Conservation (phyloP, 2,888 invertebrate genomes). For the Thysanoteuthis rhombus region DNA sequence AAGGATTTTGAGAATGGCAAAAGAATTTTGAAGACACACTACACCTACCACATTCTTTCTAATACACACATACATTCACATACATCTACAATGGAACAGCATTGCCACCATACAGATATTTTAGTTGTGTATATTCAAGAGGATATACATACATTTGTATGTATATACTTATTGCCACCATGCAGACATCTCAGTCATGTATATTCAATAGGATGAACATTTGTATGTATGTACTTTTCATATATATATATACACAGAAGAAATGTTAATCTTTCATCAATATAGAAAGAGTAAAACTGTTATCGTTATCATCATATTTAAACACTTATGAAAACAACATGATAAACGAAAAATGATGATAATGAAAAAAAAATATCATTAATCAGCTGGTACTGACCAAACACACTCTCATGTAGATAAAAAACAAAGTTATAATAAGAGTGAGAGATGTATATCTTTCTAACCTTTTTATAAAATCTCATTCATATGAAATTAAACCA, state of each 20-base stretch:
- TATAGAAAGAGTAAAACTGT: not conserved
- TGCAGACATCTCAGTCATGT: not conserved
- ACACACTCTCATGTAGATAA: not conserved
- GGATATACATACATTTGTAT: not conserved
- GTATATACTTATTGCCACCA: not conserved
- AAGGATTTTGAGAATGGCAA: not conserved
- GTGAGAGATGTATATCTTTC: not conserved
- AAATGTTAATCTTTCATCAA: not conserved
- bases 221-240: not conserved
- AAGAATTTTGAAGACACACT: not conserved
- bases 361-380: not conserved
- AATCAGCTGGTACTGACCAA: constrained; percentile 12
- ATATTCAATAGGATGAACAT: not conserved
- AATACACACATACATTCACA: not conserved
- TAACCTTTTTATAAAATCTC: not conserved
- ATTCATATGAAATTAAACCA: not conserved
- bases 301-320: not conserved
- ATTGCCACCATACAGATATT: no score
- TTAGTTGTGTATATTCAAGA: no score
- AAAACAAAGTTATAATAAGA: not conserved
- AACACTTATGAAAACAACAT: not conserved
- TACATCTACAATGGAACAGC: no score
- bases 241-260: not conserved
- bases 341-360: not conserved
- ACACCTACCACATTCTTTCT: not conserved